phyloP scores from a whole-genome alignment of 1,140 invertebrate species.

The Tyrophagus putrescentiae region DNA sequence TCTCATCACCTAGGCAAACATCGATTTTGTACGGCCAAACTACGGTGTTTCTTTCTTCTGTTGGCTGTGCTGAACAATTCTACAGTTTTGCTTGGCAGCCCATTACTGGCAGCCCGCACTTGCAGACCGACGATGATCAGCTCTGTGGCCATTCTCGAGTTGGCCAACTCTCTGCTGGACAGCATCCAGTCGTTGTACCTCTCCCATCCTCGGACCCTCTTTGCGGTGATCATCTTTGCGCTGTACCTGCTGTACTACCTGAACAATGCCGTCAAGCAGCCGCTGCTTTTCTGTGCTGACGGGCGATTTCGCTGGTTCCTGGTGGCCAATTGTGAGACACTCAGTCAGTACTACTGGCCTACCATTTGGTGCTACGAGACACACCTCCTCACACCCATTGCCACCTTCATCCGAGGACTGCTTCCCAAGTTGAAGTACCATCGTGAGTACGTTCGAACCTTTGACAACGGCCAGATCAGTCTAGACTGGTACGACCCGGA shows the following conservation, averaged over 20 bases:
- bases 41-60: too few relatives aligned
- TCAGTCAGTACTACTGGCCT: constrained; percentile 62
- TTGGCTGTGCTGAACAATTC: too few relatives aligned
- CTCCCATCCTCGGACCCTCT: constrained; percentile 22
- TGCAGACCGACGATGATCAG: too few relatives aligned
- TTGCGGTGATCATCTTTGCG: constrained; percentile 29
- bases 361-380: constrained; percentile 73
- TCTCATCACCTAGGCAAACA: too few relatives aligned
- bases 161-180: background rate
- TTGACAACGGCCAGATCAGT: constrained; percentile 68
- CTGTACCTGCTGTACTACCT: constrained; percentile 38
- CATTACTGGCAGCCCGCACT: too few relatives aligned
- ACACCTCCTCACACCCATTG: constrained; percentile 59
- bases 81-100: too few relatives aligned
- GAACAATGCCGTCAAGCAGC: constrained; percentile 35
- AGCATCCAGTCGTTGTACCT: constrained; percentile 20
- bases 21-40: too few relatives aligned
- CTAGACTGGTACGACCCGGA: constrained; percentile 51
- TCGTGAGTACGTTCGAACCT: constrained; percentile 54
- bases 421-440: constrained; percentile 42
- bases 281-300: constrained; percentile 32
- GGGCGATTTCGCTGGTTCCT: constrained; percentile 50
- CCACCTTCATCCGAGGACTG: constrained; percentile 49
- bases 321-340: constrained; percentile 47
- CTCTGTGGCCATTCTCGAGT: constrained; percentile 2